Evolutionary conservation across 2,797 vertebrate species (phyloP).

Genomic region (Chanos chanos): DNA sequence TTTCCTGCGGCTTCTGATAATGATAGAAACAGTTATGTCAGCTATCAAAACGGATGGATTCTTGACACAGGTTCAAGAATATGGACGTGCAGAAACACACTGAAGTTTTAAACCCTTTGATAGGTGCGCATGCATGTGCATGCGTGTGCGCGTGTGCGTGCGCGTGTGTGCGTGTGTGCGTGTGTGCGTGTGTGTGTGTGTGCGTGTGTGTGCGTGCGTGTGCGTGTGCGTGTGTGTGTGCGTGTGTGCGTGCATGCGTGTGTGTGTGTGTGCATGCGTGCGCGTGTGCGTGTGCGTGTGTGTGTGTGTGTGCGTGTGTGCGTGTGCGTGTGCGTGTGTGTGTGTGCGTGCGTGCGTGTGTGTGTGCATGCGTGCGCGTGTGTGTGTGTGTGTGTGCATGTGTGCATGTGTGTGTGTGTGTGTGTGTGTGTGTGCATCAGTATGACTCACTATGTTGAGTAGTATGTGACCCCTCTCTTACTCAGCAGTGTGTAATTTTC

Average conservation of each 20-base stretch:
- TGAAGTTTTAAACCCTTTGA: too few relatives aligned
- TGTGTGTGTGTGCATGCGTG: not conserved
- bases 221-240: not conserved
- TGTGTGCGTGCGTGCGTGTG: not conserved
- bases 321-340: not conserved
- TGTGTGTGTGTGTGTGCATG: not conserved
- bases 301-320: not conserved
- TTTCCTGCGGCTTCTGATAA: too few relatives aligned
- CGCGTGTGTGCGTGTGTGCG: not conserved
- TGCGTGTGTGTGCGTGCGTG: not conserved
- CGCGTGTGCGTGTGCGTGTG: not conserved
- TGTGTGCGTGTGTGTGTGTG: not conserved
- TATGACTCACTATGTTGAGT: constrained; percentile 10
- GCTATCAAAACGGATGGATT: too few relatives aligned
- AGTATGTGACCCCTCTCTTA: constrained; percentile 2
- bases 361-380: not conserved
- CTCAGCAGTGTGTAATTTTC: not conserved
- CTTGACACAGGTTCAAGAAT: too few relatives aligned
- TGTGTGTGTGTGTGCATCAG: too few relatives aligned
- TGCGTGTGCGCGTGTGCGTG: not conserved
- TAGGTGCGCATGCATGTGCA: not conserved
- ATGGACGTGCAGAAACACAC: too few relatives aligned
- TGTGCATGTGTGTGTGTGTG: not conserved
- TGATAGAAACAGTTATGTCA: too few relatives aligned
- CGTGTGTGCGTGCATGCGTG: not conserved